These are phyloP conservation scores for Melipona beecheii DNA, from an alignment of 2,888 invertebrate species.

Conservation along the genomic window DNA sequence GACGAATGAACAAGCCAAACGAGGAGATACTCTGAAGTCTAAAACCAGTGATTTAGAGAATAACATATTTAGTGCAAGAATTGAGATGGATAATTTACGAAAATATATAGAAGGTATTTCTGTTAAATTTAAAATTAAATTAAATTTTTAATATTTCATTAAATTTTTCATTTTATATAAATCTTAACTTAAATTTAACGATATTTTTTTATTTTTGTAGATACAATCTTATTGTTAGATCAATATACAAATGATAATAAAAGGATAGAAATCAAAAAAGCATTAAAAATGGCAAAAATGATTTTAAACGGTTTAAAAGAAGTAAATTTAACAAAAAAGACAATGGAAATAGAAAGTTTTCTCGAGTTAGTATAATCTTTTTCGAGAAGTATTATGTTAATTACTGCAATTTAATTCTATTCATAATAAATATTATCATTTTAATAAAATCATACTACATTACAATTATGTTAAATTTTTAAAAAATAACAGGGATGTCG, in stretches of 20 bases:
- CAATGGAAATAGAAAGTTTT: conserved; percentile 79
- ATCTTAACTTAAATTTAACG: not conserved
- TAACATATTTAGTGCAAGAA: conserved; percentile 80
- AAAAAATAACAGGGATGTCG: conserved; percentile 66
- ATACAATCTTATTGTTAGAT: conserved; percentile 71
- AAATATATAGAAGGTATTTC: conserved; percentile 80
- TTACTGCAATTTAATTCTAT: too few species aligned
- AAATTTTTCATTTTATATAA: not conserved
- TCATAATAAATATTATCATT: not conserved
- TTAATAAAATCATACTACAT: not conserved
- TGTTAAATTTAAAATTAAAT: not conserved
- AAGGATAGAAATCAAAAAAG: conserved; percentile 85
- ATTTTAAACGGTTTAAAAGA: conserved; percentile 84
- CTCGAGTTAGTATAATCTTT: conserved; percentile 76
- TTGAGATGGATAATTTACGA: conserved; percentile 79
- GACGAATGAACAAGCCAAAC: conserved; percentile 84
- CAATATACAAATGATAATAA: conserved; percentile 85
- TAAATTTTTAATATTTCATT: too few species aligned
- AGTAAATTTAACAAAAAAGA: conserved; percentile 80
- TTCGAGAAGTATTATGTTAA: not conserved
- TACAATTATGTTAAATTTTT: not conserved
- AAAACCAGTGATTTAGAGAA: conserved; percentile 80
- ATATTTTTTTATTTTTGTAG: conserved; percentile 62
- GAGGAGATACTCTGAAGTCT: conserved; percentile 76
- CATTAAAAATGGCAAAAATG: conserved; percentile 85